These are phyloP conservation scores for Ganaspis sp. DNA, from an alignment of 1,140 invertebrate species.

Conservation along the genomic window DNA sequence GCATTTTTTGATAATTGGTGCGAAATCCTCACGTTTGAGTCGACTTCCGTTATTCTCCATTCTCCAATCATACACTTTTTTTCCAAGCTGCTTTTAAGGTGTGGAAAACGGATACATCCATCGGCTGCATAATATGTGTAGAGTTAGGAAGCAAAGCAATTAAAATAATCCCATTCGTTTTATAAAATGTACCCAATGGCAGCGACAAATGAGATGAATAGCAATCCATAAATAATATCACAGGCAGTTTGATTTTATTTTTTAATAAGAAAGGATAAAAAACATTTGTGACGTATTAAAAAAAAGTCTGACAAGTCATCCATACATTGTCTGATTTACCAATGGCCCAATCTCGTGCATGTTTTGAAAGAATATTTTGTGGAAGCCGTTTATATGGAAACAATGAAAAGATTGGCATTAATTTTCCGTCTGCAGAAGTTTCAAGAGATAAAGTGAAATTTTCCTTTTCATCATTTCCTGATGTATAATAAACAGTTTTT, in stretches of 20 bases:
- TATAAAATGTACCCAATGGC: constrained; percentile 59
- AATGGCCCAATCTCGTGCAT: constrained; percentile 62
- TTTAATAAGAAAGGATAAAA: constrained; percentile 64
- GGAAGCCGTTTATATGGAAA: constrained; percentile 33
- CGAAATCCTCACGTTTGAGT: constrained; percentile 46
- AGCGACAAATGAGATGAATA: constrained; percentile 64
- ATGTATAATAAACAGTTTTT: constrained; percentile 59
- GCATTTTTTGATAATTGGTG: constrained; percentile 46
- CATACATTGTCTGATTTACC: constrained; percentile 65
- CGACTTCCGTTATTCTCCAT: constrained; percentile 47
- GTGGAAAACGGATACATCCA: constrained; percentile 63
- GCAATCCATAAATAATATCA: constrained; percentile 68
- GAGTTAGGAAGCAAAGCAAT: constrained; percentile 64
- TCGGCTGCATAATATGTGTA: constrained; percentile 64
- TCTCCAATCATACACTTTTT: constrained; percentile 46
- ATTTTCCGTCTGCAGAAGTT: constrained; percentile 62
- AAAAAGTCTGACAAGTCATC: constrained; percentile 68
- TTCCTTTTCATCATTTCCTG: constrained; percentile 68
- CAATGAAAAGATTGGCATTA: constrained; percentile 56
- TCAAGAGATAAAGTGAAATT: constrained; percentile 66
- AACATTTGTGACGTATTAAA: constrained; percentile 66
- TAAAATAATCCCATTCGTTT: constrained; percentile 55
- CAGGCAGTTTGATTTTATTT: constrained; percentile 59
- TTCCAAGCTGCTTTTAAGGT: constrained; percentile 57
- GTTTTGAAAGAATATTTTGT: constrained; percentile 39